phyloP scores from a whole-genome alignment of 2,888 invertebrate genomes.

The Melikaiella ostensackeni region DNA sequence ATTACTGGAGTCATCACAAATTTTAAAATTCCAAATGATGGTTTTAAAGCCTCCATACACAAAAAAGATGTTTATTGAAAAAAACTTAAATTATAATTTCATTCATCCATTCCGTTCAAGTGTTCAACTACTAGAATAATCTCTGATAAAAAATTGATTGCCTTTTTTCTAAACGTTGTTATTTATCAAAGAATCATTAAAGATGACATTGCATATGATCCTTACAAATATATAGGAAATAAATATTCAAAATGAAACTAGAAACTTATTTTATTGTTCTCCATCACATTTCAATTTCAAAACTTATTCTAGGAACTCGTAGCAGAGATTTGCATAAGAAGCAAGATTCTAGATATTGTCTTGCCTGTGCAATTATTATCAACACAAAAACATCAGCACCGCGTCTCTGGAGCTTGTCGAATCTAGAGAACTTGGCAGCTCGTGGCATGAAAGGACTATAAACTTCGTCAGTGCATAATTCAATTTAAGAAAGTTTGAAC shows the following conservation, averaged over 20 bases:
- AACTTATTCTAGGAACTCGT: not conserved
- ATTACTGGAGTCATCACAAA: too few relatives aligned
- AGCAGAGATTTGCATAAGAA: not conserved
- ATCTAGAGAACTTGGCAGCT: constrained; percentile 30
- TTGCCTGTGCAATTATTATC: constrained; percentile 19
- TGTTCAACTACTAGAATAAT: too few relatives aligned
- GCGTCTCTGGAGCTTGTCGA: not conserved
- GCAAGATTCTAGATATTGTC: not conserved
- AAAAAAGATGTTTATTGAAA: too few relatives aligned
- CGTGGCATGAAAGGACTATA: constrained; percentile 43
- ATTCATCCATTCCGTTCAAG: too few relatives aligned
- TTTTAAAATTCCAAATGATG: too few relatives aligned
- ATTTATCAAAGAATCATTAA: too few relatives aligned
- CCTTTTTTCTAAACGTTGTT: too few relatives aligned
- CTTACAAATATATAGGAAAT: not conserved
- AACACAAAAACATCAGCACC: constrained; percentile 23
- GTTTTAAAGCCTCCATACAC: too few relatives aligned
- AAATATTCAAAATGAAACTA: not conserved
- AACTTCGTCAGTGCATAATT: constrained; percentile 38
- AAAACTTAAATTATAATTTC: too few relatives aligned
- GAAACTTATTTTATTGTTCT: not conserved
- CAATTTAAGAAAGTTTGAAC: constrained; percentile 37
- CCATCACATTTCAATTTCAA: not conserved
- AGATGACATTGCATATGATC: not conserved
- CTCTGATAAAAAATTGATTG: too few relatives aligned